Evolutionary conservation across 2,888 invertebrate species (phyloP), one percentile per base, ranked within the genome.

Genomic region (Pheosia gnoma): DNA sequence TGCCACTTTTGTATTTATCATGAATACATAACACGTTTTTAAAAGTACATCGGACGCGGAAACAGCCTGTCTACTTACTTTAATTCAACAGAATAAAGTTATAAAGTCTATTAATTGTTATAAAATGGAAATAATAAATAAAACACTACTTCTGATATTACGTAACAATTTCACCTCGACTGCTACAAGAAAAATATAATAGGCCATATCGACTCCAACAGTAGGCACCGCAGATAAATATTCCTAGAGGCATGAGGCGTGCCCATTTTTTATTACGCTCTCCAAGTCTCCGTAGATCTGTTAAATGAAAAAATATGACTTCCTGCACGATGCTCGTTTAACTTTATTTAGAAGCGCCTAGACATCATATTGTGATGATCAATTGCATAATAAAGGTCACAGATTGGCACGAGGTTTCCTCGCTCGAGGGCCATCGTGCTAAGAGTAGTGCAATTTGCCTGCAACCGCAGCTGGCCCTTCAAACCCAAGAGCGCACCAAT

Each of bases 361-460:
- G 81, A 80, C 79, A 80, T 81, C 77, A 75, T 75, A 79, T 76
- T 79, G 81, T 80, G 79, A 80, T 81, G 82, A 85, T 84, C 83
- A 87, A 86, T 88, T 86, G 83, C 83, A 85, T 87, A 85, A 85
- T 86, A 84, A 84, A 84, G 79, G 83, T 80, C 79, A 73, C 72
- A 78, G 85, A 88, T 89, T 86, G 83, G 86, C 84, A 83, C 81
- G 73, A 68, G 73, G 78, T 76, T 67, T 76, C 63, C 70, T 63
- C 72, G 70, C 69, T 83, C 74, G 75, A 88, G 89, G 66, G 77
- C 82, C 82, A 86, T 87, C 82, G 82, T 75, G 79, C 75, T 69
- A 61, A 74, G 81, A 88, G 88, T 79, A 80, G 77, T 83, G 86
- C 88, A 90, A 88, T 90, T 90, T 87, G 83, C 85, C 77, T 85